Percentiles rank a stretch among this genome's conserved stretches.
These are phyloP conservation scores for Bubo bubo DNA, from an alignment of 2,113 vertebrate genomes.

Conservation along the genomic window DNA sequence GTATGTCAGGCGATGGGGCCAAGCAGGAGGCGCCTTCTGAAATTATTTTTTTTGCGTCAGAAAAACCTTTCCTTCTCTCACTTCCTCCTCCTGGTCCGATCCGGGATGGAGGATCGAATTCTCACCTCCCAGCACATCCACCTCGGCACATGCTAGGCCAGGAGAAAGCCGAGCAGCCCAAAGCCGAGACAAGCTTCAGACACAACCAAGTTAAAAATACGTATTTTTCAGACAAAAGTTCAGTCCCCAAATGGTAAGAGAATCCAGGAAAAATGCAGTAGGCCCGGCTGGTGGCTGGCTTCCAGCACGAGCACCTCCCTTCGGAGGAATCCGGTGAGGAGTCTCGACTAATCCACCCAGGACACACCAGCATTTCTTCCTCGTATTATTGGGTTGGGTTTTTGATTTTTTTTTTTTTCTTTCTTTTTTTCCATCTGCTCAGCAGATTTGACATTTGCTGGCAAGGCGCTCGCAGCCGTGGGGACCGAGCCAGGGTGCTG, in stretches of 20 bases:
- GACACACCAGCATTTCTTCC: conserved; percentile 62
- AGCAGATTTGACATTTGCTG: conserved; percentile 1
- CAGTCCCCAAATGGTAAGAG: conserved; percentile 50
- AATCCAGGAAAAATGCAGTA: conserved; percentile 56
- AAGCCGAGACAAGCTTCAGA: not conserved
- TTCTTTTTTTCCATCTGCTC: not conserved
- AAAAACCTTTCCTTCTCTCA: not conserved
- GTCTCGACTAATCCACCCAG: conserved; percentile 60
- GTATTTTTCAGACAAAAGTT: conserved; percentile 39
- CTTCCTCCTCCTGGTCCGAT: not conserved
- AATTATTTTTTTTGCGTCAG: not conserved
- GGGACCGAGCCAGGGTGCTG: rapidly evolving
- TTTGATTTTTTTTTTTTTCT: rapidly evolving
- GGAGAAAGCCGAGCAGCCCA: not conserved
- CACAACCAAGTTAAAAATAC: conserved; percentile 42
- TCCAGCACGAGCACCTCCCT: conserved; percentile 57
- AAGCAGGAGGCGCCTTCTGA: not conserved
- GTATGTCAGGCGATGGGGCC: rapidly evolving
- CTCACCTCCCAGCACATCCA: not conserved
- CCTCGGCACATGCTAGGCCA: rapidly evolving
- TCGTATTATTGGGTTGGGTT: not conserved
- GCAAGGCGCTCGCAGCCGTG: rapidly evolving
- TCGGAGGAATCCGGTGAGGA: conserved; percentile 55
- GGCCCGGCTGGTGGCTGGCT: conserved; percentile 25
- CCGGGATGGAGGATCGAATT: not conserved